Evolutionary conservation across 2,888 invertebrate species (phyloP).

Genomic region (Erpobdella octoculata): DNA sequence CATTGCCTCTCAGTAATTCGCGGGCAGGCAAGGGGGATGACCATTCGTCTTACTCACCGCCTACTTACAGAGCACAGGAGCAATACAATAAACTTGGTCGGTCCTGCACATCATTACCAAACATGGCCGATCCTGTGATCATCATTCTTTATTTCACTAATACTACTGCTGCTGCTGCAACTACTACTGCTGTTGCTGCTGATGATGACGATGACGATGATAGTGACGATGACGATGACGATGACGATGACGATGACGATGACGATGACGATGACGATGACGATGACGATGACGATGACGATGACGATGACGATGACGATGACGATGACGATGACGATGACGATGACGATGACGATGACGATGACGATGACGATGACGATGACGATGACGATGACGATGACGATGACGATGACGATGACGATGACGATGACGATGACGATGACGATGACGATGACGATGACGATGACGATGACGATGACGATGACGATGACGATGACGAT

Average conservation of each 20-base stretch:
- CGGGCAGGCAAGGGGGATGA: no score
- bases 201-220: no score
- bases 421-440: constrained; percentile 1
- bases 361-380: constrained; percentile 1
- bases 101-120: not conserved
- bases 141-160: no score
- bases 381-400: constrained; percentile 1
- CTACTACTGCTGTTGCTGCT: no score
- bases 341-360: constrained; percentile 1
- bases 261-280: constrained; percentile 1
- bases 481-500: no score
- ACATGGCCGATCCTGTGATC: no score
- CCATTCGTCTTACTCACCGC: no score
- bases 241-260: constrained; percentile 1
- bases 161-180: no score
- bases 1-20: no score
- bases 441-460: not conserved
- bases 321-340: not conserved
- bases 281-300: not conserved
- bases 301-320: not conserved
- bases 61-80: no score
- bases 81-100: no score
- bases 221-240: constrained; percentile 1
- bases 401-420: constrained; percentile 1
- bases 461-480: not conserved